Base-by-base conservation (phyloP, 1,140 invertebrate species). In the Caerostris darwini region DNA sequence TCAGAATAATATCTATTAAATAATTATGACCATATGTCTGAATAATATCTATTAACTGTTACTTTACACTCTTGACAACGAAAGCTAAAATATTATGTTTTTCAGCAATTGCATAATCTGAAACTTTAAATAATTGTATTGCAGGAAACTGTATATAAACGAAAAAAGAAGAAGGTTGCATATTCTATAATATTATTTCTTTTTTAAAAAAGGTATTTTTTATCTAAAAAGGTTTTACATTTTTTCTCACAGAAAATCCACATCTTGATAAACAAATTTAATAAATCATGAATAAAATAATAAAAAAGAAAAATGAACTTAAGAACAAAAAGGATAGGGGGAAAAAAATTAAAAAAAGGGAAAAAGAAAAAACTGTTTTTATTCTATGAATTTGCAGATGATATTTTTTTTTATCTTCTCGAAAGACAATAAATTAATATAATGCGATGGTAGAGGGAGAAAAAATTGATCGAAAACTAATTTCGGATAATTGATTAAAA, bases 401-500 rank as follows among this genome's bases (percentile, higher is more conserved):
- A 59, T 7, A 59, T 59, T 59, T 59, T 7, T 77, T 12, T 77
- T 77, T 50, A 77, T 14, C 34, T 12, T 12, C 34, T 34, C 71
- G 34, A 77, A 83, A 83, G 82, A 58, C 82, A 83, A 83, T 83
- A 83, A 77, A 77, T 77, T 77, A 77, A 77, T 77, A 53, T 77
- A 77, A 77, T 77, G 71, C 50, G 71, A 77, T 50, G 71, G 50
- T 77, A 34, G 34, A 3, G 17, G 17, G 61, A n/a, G 53, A 58
- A 83, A 83, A 83, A 81, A 19, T 34, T 19, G 54, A 7, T 57
- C 54, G 53, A 19, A 83, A 83, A 19, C 59, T 88, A 88, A 88
- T 88, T 88, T 88, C 59, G n/a, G 58, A 88, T 88, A 88, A 88
- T 88, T 88, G 86, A 88, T 88, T 88, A 88, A 88, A 88, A 88